phyloP scores from a whole-genome alignment of 2,888 invertebrate genomes.

The Piscicola geometra region DNA sequence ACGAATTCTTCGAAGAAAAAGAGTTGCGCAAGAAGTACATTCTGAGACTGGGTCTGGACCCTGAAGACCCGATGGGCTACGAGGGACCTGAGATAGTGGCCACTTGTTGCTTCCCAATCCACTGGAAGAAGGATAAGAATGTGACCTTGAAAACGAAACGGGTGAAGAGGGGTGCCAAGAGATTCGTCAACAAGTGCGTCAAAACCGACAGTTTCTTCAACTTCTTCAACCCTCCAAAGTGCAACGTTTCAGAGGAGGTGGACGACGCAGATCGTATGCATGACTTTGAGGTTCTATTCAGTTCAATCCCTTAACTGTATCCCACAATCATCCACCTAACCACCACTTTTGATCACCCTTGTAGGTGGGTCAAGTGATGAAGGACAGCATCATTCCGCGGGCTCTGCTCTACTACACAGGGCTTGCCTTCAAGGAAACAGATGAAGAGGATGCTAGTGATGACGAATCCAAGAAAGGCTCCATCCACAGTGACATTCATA shows the following conservation, averaged over 20 bases:
- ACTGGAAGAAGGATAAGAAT: slow-evolving; percentile 4
- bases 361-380: neutral
- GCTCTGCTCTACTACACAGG: slow-evolving; percentile 1
- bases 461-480: no score
- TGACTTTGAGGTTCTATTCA: neutral
- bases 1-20: slow-evolving; percentile 9
- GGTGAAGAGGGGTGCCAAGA: slow-evolving; percentile 75
- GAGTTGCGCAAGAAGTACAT: slow-evolving; percentile 2
- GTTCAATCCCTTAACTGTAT: no score
- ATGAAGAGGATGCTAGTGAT: neutral
- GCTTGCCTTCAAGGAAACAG: neutral
- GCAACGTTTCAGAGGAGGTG: neutral
- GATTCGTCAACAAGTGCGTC: slow-evolving; percentile 90
- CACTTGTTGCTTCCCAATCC: neutral
- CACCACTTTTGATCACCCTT: no score
- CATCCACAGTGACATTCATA: no score
- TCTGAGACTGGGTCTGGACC: neutral
- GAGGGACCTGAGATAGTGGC: neutral
- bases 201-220: slow-evolving; percentile 58
- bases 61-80: slow-evolving; percentile 1
- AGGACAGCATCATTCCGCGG: neutral
- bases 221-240: neutral
- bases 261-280: neutral
- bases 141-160: neutral
- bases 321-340: neutral